These are phyloP conservation scores for Pentamera pediparva DNA, from an alignment of 53 echinoderm and acorn worm species.

Conservation along the genomic window DNA sequence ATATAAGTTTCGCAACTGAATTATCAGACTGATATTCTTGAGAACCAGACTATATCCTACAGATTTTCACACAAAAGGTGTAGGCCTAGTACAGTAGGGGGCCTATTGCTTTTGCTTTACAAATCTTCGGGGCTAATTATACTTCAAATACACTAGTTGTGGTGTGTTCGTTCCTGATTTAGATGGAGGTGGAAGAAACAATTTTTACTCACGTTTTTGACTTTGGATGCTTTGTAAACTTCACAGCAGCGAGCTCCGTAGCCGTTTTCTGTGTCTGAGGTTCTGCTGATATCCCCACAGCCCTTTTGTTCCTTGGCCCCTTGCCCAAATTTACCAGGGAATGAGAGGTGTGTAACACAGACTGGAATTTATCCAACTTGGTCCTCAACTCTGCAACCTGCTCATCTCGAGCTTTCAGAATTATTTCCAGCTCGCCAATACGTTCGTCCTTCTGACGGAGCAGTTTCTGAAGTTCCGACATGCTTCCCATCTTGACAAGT, in stretches of 20 bases:
- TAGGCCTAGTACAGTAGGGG: no score
- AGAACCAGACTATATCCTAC: no score
- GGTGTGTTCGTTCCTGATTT: no score
- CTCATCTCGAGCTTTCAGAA: conserved; percentile 64
- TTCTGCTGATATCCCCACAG: conserved; percentile 93
- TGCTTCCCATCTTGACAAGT: conserved; percentile 93
- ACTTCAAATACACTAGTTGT: background rate
- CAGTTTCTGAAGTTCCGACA: conserved; percentile 82
- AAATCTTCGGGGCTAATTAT: background rate
- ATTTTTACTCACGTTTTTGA: conserved; percentile 69
- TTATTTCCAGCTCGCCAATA: conserved; percentile 62
- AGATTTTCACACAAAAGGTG: no score
- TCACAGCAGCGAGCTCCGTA: conserved; percentile 65
- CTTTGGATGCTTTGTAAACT: conserved; percentile 92
- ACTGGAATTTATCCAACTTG: conserved; percentile 92
- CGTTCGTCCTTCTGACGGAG: conserved; percentile 75
- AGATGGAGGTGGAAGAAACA: background rate
- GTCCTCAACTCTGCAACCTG: conserved; percentile 81
- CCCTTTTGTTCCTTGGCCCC: conserved; percentile 69
- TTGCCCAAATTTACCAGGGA: conserved; percentile 74
- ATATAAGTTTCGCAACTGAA: no score
- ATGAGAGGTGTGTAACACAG: conserved; percentile 77
- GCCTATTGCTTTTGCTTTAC: background rate
- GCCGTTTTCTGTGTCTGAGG: conserved; percentile 77
- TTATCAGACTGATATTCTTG: no score